Evolutionary conservation across 30 jellyfish, hydroid and myxozoan species (phyloP).

Genomic region (Pelagia noctiluca): DNA sequence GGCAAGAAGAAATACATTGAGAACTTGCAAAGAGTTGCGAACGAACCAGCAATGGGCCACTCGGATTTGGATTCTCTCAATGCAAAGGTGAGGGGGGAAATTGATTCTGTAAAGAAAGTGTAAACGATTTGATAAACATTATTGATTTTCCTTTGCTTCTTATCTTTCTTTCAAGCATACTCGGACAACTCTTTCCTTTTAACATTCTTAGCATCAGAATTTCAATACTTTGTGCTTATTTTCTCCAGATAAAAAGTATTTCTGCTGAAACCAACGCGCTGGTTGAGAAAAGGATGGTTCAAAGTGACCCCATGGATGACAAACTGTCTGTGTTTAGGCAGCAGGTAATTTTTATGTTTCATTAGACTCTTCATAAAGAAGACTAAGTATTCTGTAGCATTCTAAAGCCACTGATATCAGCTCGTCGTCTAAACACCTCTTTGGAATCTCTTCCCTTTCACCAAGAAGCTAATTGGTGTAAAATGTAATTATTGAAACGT

Average conservation of each 20-base stretch:
- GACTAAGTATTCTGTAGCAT: not conserved
- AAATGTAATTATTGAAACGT: too few species aligned
- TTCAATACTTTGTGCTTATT: not conserved
- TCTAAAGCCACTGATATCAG: not conserved
- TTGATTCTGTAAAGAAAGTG: constrained; percentile 1
- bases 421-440: not conserved
- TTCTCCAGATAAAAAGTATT: constrained; percentile 58
- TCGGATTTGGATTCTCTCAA: constrained; percentile 88
- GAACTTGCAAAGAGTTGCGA: constrained; percentile 85
- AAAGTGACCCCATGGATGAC: constrained; percentile 95
- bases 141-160: too few species aligned
- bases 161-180: too few species aligned
- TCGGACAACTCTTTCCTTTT: too few species aligned
- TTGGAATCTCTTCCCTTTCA: not conserved
- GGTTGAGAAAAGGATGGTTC: constrained; percentile 95
- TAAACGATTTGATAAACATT: not conserved
- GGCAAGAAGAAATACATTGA: constrained; percentile 70
- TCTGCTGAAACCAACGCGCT: constrained; percentile 84
- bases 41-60: constrained; percentile 92
- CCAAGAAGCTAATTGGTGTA: too few species aligned
- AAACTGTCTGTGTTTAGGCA: constrained; percentile 95
- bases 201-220: not conserved
- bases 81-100: constrained; percentile 51
- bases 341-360: too few species aligned
- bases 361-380: too few species aligned